These are phyloP conservation scores for Apus apus DNA, from an alignment of 2,113 vertebrate genomes.

Conservation along the genomic window DNA sequence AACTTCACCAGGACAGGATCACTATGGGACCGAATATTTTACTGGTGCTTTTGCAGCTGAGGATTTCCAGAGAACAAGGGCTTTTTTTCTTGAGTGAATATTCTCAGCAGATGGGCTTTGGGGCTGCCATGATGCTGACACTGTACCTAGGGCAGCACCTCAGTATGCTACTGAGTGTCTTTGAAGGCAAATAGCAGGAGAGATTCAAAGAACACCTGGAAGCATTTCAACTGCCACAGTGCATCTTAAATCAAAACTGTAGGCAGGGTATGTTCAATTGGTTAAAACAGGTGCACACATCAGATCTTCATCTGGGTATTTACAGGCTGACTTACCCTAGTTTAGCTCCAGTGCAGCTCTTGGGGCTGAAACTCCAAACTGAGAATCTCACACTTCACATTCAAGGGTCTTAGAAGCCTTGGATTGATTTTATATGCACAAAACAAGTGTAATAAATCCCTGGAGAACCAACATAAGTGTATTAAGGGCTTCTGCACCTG, in stretches of 20 bases:
- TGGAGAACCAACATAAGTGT: neutral
- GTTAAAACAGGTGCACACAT: neutral
- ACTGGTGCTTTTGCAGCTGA: neutral
- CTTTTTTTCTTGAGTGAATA: neutral
- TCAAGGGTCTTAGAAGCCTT: neutral
- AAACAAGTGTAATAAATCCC: neutral
- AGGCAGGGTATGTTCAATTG: neutral
- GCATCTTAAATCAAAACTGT: neutral
- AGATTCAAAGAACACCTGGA: neutral
- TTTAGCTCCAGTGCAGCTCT: neutral
- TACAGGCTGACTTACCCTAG: neutral
- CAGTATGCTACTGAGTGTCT: neutral
- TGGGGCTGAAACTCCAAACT: neutral
- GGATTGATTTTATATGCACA: neutral
- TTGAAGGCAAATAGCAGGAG: neutral
- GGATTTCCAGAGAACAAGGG: neutral
- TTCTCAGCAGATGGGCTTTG: neutral
- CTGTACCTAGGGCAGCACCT: accelerated
- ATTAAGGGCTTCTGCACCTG: neutral
- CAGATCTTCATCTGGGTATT: neutral
- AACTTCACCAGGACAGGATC: neutral
- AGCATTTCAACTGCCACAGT: neutral
- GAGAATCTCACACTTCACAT: neutral
- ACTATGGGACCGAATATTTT: neutral
- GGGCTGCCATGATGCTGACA: neutral